Percentiles rank a stretch among this genome's conserved stretches.
These are phyloP conservation scores for Pomatorhinus ruficollis DNA, from an alignment of 2,113 vertebrate genomes.

Conservation along the genomic window DNA sequence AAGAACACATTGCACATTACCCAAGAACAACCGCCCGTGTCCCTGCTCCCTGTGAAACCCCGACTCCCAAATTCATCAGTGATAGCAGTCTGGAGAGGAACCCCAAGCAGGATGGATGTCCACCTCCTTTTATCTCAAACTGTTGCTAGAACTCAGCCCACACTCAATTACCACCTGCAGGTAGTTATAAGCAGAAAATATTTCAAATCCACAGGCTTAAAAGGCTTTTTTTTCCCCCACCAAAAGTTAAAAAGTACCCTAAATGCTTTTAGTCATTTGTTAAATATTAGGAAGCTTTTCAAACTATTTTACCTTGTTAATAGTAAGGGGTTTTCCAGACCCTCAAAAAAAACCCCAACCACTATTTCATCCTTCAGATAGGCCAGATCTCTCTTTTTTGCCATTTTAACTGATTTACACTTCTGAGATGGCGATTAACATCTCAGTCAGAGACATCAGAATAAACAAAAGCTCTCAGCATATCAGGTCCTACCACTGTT, in stretches of 20 bases:
- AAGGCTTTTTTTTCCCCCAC: not conserved
- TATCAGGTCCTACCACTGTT: not conserved
- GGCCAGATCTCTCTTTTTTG: not conserved
- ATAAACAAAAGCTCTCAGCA: not conserved
- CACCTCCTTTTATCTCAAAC: not conserved
- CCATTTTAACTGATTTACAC: not conserved
- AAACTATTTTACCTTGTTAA: not conserved
- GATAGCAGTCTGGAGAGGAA: not conserved
- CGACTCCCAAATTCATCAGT: fast-evolving
- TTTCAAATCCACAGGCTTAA: not conserved
- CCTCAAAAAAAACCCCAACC: not conserved
- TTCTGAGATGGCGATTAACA: not conserved
- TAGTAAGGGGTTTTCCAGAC: not conserved
- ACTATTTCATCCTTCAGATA: not conserved
- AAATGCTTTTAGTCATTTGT: not conserved
- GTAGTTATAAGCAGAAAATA: not conserved
- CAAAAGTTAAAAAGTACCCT: not conserved
- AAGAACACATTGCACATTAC: not conserved
- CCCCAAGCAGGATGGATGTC: fast-evolving
- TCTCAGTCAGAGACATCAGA: not conserved
- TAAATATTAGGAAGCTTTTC: not conserved
- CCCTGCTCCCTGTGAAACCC: not conserved
- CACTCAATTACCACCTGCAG: not conserved
- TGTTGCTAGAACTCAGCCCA: not conserved
- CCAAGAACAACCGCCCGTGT: not conserved